Conservation (phyloP, 2,113 vertebrate species). For the Epinephelus fuscoguttatus region DNA sequence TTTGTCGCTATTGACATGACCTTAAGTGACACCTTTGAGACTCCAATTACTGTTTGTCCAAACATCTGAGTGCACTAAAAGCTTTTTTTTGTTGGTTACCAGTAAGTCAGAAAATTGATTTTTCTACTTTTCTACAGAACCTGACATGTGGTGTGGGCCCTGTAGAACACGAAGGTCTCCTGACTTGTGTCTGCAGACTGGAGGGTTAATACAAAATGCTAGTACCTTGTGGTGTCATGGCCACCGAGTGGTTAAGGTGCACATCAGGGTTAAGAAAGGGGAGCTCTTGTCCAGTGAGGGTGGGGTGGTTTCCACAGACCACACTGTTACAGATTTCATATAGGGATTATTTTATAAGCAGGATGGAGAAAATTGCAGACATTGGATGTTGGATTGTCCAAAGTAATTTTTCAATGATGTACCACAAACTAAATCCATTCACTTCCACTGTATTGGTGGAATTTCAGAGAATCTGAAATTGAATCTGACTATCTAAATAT, state of each 20-base stretch:
- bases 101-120: background rate
- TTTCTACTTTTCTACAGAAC: background rate
- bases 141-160: background rate
- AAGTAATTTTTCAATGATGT: background rate
- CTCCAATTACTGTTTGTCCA: background rate
- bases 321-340: background rate
- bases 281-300: background rate
- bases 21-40: background rate
- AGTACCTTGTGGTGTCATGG: background rate
- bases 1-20: background rate
- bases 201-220: background rate
- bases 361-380: background rate
- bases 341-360: background rate
- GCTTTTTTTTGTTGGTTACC: background rate
- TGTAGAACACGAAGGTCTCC: background rate
- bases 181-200: background rate
- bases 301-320: background rate
- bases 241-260: background rate
- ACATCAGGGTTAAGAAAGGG: background rate
- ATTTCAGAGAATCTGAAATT: background rate
- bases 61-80: slow-evolving; percentile 2
- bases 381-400: background rate
- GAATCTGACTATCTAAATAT: background rate
- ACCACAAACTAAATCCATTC: background rate
- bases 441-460: background rate